Evolutionary conservation across 2,888 invertebrate species (phyloP).

Genomic region (Crepidodera aurea): DNA sequence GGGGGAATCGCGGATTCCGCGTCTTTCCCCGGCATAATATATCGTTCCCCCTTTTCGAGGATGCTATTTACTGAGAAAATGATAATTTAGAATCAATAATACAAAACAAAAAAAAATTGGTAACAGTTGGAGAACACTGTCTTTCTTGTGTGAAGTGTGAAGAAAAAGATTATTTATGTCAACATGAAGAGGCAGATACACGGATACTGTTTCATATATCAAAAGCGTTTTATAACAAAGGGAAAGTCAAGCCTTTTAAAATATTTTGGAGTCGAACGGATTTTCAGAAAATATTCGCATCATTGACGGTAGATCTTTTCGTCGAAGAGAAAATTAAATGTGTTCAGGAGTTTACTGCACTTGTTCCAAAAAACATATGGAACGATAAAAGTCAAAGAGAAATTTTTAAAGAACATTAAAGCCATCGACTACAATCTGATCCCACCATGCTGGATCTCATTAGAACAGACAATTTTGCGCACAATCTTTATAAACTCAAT

Average conservation of each 20-base stretch:
- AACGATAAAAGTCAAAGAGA: slow-evolving; percentile 42
- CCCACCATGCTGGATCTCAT: not conserved
- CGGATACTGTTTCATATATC: slow-evolving; percentile 40
- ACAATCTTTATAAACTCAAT: slow-evolving; percentile 36
- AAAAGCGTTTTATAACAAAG: slow-evolving; percentile 48
- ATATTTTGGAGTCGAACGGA: slow-evolving; percentile 46
- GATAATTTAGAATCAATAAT: slow-evolving; percentile 41
- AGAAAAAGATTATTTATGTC: slow-evolving; percentile 31
- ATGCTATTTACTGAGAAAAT: slow-evolving; percentile 43
- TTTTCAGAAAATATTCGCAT: slow-evolving; percentile 50
- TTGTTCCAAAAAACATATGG: slow-evolving; percentile 48
- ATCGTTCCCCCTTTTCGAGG: too few relatives aligned
- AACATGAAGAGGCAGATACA: slow-evolving; percentile 46
- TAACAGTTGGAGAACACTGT: slow-evolving; percentile 40
- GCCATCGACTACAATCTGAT: not conserved
- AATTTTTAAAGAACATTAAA: slow-evolving; percentile 42
- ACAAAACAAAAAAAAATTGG: slow-evolving; percentile 36
- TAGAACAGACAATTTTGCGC: slow-evolving; percentile 29
- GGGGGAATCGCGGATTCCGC: too few relatives aligned
- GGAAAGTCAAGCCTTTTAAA: slow-evolving; percentile 49
- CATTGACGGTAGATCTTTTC: slow-evolving; percentile 48
- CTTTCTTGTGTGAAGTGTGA: slow-evolving; percentile 30
- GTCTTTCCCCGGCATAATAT: too few relatives aligned
- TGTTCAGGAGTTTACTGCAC: slow-evolving; percentile 51
- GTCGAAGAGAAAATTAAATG: slow-evolving; percentile 49